A percentile compares a stretch with the other conserved stretches of the same genome.
These are phyloP conservation scores for Coilia nasus DNA, from an alignment of 2,797 vertebrate genomes.

Conservation along the genomic window DNA sequence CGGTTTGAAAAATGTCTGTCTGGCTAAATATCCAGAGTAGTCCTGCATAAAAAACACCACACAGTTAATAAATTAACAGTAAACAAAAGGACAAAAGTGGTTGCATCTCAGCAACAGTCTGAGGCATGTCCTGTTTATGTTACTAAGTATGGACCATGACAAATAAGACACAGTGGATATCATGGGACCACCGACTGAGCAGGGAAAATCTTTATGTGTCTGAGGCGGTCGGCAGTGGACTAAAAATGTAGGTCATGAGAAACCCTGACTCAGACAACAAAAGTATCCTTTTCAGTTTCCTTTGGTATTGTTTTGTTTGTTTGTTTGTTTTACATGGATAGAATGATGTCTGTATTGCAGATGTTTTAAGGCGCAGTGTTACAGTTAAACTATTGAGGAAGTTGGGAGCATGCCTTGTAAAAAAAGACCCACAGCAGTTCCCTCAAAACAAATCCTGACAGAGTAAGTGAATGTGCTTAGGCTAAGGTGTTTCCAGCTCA, in stretches of 20 bases:
- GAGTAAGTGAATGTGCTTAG: neutral
- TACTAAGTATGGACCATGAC: constrained; percentile 7
- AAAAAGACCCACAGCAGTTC: neutral
- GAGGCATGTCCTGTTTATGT: constrained; percentile 46
- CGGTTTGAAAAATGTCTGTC: neutral
- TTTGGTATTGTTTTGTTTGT: neutral
- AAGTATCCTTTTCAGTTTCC: neutral
- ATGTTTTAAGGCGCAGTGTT: neutral
- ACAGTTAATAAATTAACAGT: neutral
- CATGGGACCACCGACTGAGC: constrained; percentile 9
- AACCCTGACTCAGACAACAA: neutral
- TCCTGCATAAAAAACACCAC: neutral
- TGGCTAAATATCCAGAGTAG: neutral
- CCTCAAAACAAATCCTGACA: neutral
- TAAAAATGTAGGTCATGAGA: neutral
- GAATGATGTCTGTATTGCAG: neutral
- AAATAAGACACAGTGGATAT: constrained; percentile 1
- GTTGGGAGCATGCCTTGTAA: neutral
- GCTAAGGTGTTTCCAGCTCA: neutral
- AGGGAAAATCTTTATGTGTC: neutral
- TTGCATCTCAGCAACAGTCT: constrained; percentile 24
- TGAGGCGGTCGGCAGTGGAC: neutral
- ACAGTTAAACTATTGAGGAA: neutral
- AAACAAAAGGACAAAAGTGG: neutral
- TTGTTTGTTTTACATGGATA: neutral